Evolutionary conservation across 2,888 invertebrate genomes (phyloP).

Genomic region (Sinodicranocentrus sp.): DNA sequence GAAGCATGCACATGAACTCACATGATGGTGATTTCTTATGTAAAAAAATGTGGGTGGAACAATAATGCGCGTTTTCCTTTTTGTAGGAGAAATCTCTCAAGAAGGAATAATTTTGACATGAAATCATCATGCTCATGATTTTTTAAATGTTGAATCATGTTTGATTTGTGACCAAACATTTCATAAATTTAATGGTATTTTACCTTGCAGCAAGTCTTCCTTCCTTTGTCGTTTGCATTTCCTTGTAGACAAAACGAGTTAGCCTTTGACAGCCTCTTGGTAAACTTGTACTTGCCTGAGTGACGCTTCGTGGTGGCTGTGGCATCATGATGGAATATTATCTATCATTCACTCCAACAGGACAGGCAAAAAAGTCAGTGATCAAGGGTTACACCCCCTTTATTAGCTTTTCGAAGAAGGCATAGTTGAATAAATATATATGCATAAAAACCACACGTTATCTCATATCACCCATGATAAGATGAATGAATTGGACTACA

Average conservation of each 20-base stretch:
- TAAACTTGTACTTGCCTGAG: constrained; percentile 1
- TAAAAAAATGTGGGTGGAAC: constrained; percentile 64
- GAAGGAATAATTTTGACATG: constrained; percentile 58
- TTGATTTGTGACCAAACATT: constrained; percentile 46
- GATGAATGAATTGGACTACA: neutral
- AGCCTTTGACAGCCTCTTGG: neutral
- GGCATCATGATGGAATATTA: neutral
- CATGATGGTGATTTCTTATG: constrained; percentile 28
- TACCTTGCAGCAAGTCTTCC: neutral
- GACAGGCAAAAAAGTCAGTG: constrained; percentile 9
- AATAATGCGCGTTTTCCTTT: constrained; percentile 50
- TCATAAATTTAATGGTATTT: neutral
- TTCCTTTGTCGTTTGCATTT: neutral
- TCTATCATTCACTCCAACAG: constrained; percentile 3
- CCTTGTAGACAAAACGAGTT: constrained; percentile 4
- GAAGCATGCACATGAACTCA: neutral
- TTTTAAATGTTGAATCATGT: constrained; percentile 5
- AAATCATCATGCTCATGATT: constrained; percentile 45
- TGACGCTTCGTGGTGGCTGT: neutral
- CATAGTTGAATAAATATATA: neutral
- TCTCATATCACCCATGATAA: neutral
- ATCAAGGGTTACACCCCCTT: neutral
- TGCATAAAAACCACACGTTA: neutral
- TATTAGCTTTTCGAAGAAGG: neutral
- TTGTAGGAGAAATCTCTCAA: constrained; percentile 53